Evolutionary conservation across 2,888 invertebrate species (phyloP).

Genomic region (Copidosoma aretas): DNA sequence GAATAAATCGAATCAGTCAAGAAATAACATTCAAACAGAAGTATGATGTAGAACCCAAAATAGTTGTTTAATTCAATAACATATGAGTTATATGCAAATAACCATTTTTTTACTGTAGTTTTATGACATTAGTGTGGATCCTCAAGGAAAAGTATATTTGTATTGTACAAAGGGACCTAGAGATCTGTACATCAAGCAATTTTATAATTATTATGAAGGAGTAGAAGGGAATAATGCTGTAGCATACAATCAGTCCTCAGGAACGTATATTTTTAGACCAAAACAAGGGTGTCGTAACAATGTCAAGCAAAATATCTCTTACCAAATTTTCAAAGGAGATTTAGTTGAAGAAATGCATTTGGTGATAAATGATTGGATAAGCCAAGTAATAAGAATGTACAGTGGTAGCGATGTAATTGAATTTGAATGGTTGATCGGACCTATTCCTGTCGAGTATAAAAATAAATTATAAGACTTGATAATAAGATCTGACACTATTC

Average conservation of each 20-base stretch:
- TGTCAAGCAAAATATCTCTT: constrained; percentile 51
- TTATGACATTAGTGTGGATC: constrained; percentile 47
- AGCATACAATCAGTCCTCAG: constrained; percentile 76
- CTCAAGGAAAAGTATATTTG: constrained; percentile 44
- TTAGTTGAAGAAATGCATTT: constrained; percentile 78
- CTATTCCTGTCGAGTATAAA: constrained; percentile 70
- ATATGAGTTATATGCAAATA: neutral
- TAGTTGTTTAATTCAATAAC: neutral
- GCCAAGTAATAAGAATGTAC: constrained; percentile 77
- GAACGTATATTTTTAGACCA: constrained; percentile 91
- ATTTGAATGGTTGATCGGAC: constrained; percentile 80
- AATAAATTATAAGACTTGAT: neutral
- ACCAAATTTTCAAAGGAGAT: constrained; percentile 57
- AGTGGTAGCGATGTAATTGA: constrained; percentile 68
- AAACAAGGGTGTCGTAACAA: constrained; percentile 58
- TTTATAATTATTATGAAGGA: constrained; percentile 78
- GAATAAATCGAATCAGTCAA: constrained; percentile 22
- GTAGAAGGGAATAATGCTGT: constrained; percentile 72
- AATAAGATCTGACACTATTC: too few species aligned
- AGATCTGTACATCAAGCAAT: constrained; percentile 64
- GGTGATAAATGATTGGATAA: constrained; percentile 73
- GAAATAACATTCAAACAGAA: too few species aligned
- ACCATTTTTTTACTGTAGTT: constrained; percentile 34
- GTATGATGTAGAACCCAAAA: neutral
- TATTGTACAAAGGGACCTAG: constrained; percentile 32